These are phyloP conservation scores for Caenorhabditis japonica DNA, from an alignment of 2,888 invertebrate species.

Conservation along the genomic window DNA sequence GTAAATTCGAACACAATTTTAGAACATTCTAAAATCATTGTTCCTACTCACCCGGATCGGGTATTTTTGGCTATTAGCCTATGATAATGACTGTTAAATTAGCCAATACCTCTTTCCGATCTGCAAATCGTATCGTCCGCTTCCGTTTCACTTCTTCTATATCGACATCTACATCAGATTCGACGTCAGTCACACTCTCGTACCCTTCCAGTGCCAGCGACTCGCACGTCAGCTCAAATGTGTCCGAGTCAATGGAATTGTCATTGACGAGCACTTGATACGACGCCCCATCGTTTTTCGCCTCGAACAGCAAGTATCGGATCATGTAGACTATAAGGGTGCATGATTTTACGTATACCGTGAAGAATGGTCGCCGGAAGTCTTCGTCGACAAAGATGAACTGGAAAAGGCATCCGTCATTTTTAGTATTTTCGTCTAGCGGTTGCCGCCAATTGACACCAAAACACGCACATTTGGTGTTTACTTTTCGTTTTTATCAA, in stretches of 20 bases:
- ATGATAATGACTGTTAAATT: not conserved
- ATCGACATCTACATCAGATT: conserved; percentile 57
- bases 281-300: conserved; percentile 23
- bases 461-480: too few relatives aligned
- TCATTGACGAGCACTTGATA: conserved; percentile 52
- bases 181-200: conserved; percentile 55
- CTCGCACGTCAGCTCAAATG: conserved; percentile 41
- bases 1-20: too few relatives aligned
- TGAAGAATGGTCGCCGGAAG: conserved; percentile 93
- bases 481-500: too few relatives aligned
- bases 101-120: conserved; percentile 49
- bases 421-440: too few relatives aligned
- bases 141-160: conserved; percentile 37
- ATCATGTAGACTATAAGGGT: conserved; percentile 92
- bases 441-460: too few relatives aligned
- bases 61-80: conserved; percentile 4
- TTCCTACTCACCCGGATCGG: too few relatives aligned
- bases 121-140: conserved; percentile 54
- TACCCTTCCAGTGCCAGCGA: conserved; percentile 60
- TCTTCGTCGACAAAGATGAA: conserved; percentile 83
- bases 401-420: too few relatives aligned
- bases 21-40: too few relatives aligned
- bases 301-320: conserved; percentile 80
- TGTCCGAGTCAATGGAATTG: conserved; percentile 27
- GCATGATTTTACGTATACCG: conserved; percentile 93